A percentile compares a stretch with the other conserved stretches of the same genome.
Conservation (phyloP, 2,797 vertebrate genomes). For the Scolopax bukidnonensis region DNA sequence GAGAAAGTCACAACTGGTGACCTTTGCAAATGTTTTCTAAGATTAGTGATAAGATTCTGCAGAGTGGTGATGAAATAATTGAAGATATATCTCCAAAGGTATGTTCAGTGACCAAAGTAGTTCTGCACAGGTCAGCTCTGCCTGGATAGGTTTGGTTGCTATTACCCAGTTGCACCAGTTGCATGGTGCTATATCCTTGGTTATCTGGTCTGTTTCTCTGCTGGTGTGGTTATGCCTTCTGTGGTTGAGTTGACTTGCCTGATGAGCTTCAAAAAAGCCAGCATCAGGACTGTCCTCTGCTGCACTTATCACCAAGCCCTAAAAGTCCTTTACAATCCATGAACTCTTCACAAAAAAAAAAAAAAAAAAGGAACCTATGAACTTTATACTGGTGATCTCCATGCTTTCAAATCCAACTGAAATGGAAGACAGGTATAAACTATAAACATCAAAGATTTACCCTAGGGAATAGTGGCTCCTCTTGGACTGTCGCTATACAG, state of each 20-base stretch:
- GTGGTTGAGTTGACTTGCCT: not conserved
- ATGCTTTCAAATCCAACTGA: not conserved
- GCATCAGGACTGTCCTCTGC: not conserved
- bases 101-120: not conserved
- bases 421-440: not conserved
- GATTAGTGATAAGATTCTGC: not conserved
- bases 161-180: not conserved
- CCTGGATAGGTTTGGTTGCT: not conserved
- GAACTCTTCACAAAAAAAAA: not conserved
- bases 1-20: not conserved
- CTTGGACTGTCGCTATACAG: not conserved
- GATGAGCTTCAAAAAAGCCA: not conserved
- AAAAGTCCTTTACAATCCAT: no score
- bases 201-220: not conserved
- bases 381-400: not conserved
- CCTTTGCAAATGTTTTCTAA: not conserved
- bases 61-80: not conserved
- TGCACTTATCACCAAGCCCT: not conserved
- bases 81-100: not conserved
- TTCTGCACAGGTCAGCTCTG: not conserved
- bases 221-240: not conserved
- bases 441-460: not conserved
- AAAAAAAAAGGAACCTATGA: not conserved
- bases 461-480: not conserved
- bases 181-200: not conserved